phyloP scores from a whole-genome alignment of 2,113 vertebrate genomes.

The Natator depressus region DNA sequence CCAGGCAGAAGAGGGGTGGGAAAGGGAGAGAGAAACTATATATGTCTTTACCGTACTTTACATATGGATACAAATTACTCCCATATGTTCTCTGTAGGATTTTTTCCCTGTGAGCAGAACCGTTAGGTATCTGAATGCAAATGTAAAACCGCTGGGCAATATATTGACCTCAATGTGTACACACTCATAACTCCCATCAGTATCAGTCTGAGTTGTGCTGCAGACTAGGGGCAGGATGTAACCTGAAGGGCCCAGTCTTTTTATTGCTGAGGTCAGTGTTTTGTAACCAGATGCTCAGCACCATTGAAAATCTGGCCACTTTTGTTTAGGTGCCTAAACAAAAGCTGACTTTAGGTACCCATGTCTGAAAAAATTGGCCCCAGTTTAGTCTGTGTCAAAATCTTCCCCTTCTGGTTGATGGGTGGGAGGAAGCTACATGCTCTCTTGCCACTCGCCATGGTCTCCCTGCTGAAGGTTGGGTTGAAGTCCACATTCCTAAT shows the following conservation, averaged over 20 bases:
- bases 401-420: neutral
- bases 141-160: neutral
- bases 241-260: neutral
- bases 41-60: neutral
- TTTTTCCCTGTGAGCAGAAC: neutral
- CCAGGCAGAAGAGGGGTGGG: neutral
- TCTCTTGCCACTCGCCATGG: neutral
- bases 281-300: neutral
- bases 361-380: neutral
- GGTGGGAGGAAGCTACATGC: neutral
- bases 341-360: neutral
- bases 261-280: neutral
- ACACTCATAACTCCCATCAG: neutral
- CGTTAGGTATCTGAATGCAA: neutral
- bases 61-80: conserved; percentile 5
- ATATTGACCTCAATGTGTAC: neutral
- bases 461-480: neutral
- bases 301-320: neutral
- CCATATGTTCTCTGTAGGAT: neutral
- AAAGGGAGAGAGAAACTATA: neutral
- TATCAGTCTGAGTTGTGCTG: neutral
- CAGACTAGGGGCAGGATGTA: neutral
- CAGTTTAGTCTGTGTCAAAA: neutral
- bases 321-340: neutral
- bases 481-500: neutral